Evolutionary conservation across 1,140 invertebrate species (phyloP), one percentile per base, ranked within the genome.

Genomic region (Drosophila serrata): DNA sequence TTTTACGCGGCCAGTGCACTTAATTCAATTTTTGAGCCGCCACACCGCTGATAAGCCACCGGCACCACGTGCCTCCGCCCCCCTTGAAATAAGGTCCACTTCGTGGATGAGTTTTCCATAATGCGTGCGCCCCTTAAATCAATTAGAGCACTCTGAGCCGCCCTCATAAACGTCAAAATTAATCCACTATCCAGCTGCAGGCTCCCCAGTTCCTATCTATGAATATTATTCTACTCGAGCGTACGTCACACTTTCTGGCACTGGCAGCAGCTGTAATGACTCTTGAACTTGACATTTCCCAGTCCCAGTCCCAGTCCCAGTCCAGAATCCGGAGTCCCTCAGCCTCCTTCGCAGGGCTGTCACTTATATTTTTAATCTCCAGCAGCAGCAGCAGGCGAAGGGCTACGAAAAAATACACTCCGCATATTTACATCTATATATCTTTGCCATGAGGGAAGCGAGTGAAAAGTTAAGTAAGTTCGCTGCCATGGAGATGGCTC

Each of bases 261-360:
- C 65, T 58, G 67, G 46, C 69, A 87, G 84, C 84, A 88, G 85
- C 85, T 90, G 85, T 85, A 79, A 81, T 84, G 81, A 85, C 85
- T 90, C 85, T 90, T 90, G 85, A 90, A 90, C 85, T 90, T 90
- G 85, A 90, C 85, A 90, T 90, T 79, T 88, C 75, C 85, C 78
- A 67, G 51, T 19, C 7, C 65, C n/a, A n/a, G n/a, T n/a, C n/a
- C n/a, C n/a, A n/a, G n/a, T 88, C 75, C 85, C 78, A 67, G 51
- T 19, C 7, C 65, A 58, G 19, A 15, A 17, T 55, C 42, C 40
- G n/a, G 12, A 46, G 39, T 51, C 35, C 65, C 51, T 46, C 43
- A 59, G 40, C 43, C 73, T 48, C 24, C 72, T 43, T 9, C 68
- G 79, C 68, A 40, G 72, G 45, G 42, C 62, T 82, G 80, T 82